These are phyloP conservation scores for Cryptoblepharus egeriae DNA, from an alignment of 2,797 vertebrate species.

Conservation along the genomic window DNA sequence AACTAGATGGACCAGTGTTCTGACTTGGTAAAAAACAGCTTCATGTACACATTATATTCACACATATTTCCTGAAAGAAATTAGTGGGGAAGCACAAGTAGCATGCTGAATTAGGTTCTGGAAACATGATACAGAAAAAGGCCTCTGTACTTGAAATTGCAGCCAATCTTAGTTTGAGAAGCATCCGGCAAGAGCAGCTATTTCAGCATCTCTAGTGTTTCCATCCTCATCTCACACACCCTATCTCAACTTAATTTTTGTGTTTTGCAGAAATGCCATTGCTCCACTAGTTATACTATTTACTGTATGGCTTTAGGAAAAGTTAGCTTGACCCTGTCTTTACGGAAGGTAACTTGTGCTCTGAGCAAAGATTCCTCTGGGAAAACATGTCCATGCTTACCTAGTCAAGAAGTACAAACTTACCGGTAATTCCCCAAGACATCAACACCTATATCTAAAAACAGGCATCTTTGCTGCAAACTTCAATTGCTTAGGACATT, in stretches of 20 bases:
- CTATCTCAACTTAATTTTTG: too few relatives aligned
- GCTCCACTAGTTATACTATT: not conserved
- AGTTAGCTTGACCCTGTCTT: not conserved
- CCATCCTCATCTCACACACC: too few relatives aligned
- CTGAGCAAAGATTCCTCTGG: constrained; percentile 21
- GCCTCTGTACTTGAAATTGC: not conserved
- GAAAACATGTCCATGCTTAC: constrained; percentile 37
- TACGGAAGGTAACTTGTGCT: not conserved
- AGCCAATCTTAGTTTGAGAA: not conserved
- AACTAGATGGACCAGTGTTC: too few relatives aligned
- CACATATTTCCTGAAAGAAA: too few relatives aligned
- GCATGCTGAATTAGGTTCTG: too few relatives aligned
- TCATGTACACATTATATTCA: too few relatives aligned
- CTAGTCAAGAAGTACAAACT: constrained; percentile 1
- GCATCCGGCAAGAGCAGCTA: not conserved
- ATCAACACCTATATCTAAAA: not conserved
- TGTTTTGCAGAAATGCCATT: not conserved
- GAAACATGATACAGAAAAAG: not conserved
- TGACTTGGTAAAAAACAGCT: too few relatives aligned
- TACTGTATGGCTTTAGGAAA: not conserved
- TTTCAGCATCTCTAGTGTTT: not conserved
- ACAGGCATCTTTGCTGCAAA: not conserved
- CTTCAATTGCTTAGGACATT: too few relatives aligned
- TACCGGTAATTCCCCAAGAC: constrained; percentile 33
- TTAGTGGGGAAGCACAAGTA: not conserved